Conservation (phyloP, 1,140 invertebrate genomes). For the Phenacoccus solenopsis region DNA sequence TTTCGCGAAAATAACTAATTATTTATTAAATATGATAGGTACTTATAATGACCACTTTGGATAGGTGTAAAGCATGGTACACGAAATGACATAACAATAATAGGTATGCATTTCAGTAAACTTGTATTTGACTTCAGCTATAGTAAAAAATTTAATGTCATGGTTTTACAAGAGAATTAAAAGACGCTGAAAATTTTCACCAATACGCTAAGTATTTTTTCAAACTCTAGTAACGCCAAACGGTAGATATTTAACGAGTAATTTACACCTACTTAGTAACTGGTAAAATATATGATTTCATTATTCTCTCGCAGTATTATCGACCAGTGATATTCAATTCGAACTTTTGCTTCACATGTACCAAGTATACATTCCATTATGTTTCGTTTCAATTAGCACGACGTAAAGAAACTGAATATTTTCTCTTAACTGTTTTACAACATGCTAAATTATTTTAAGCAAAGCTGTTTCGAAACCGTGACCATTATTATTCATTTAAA, state of each 20-base stretch:
- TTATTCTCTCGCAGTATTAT: neutral
- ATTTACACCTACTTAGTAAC: conserved; percentile 2
- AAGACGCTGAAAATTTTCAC: neutral
- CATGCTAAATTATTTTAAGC: no score
- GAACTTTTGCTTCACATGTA: no score
- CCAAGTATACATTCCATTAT: neutral
- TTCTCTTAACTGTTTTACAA: neutral
- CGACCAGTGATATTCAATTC: neutral
- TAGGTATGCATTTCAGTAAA: no score
- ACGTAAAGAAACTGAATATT: neutral
- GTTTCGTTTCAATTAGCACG: neutral
- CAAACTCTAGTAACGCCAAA: neutral
- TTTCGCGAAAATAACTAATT: no score
- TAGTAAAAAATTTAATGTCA: neutral
- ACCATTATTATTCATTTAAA: no score
- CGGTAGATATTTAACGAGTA: neutral
- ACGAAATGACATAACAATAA: no score
- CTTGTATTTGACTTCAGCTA: neutral
- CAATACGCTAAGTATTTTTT: neutral
- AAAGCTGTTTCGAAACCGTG: no score
- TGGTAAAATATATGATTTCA: conserved; percentile 3
- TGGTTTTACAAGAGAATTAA: neutral
- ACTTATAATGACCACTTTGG: no score
- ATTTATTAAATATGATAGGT: no score
- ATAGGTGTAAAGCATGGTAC: no score